Evolutionary conservation across 2,113 vertebrate genomes (phyloP).

Genomic region (Asarcornis scutulata): DNA sequence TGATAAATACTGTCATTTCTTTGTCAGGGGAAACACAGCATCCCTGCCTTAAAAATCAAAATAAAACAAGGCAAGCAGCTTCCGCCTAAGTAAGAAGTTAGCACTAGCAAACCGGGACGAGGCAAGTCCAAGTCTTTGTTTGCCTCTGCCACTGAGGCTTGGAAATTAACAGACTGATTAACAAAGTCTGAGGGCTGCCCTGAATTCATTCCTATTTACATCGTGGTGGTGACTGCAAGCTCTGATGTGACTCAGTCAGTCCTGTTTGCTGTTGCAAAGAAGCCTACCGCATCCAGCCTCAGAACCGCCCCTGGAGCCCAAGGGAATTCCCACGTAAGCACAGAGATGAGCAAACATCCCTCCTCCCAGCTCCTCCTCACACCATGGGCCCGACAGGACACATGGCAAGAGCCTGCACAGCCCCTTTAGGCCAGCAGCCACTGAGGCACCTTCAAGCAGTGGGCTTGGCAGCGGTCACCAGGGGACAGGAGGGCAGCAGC

Average conservation of each 20-base stretch:
- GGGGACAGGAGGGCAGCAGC: neutral
- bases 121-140: neutral
- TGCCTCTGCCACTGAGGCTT: neutral
- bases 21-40: neutral
- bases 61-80: neutral
- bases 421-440: neutral
- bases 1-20: neutral
- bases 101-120: neutral
- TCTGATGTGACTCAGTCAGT: fast-evolving
- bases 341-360: fast-evolving
- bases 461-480: neutral
- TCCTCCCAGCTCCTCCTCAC: neutral
- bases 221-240: fast-evolving
- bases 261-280: fast-evolving
- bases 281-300: neutral
- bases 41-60: fast-evolving
- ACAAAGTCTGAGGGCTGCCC: neutral
- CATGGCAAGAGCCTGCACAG: fast-evolving
- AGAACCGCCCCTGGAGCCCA: neutral
- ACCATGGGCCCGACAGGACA: fast-evolving
- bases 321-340: neutral
- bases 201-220: neutral
- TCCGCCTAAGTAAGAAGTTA: neutral
- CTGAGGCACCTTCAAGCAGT: neutral
- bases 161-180: neutral